phyloP scores from a whole-genome alignment of 2,888 invertebrate genomes.

The Polyploca ridens region DNA sequence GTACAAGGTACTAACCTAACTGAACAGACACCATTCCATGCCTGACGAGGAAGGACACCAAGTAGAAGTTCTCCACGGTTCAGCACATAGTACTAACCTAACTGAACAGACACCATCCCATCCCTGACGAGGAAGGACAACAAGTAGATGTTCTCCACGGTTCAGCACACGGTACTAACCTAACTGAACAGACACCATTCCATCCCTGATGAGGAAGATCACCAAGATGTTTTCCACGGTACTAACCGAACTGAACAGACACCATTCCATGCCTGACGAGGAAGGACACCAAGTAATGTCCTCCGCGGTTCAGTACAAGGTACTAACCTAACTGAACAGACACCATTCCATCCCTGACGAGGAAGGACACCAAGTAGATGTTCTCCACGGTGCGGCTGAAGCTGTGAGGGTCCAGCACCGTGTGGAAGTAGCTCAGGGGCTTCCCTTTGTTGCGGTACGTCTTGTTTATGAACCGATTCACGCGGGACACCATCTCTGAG shows the following conservation, averaged over 20 bases:
- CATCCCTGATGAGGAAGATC: conserved; percentile 86
- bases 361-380: conserved; percentile 86
- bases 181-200: conserved; percentile 72
- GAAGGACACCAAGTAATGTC: too few relatives aligned
- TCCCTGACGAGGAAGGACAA: conserved; percentile 86
- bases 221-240: conserved; percentile 86
- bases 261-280: too few relatives aligned
- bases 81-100: too few relatives aligned
- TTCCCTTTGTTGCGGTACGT: conserved; percentile 62
- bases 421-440: conserved; percentile 84
- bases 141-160: too few relatives aligned
- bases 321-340: conserved; percentile 75
- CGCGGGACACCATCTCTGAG: conserved; percentile 81
- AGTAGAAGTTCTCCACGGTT: conserved; percentile 87
- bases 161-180: conserved; percentile 67
- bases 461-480: conserved; percentile 72
- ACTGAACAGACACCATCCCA: conserved; percentile 74
- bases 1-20: conserved; percentile 61
- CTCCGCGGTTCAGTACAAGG: too few relatives aligned
- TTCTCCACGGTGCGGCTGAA: conserved; percentile 87
- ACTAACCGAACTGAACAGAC: too few relatives aligned
- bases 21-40: conserved; percentile 81
- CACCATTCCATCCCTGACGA: conserved; percentile 83
- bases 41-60: conserved; percentile 85
- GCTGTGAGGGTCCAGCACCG: conserved; percentile 84